Evolutionary conservation across 2,888 invertebrate species (phyloP).

Genomic region (Nemapogon koenigi): DNA sequence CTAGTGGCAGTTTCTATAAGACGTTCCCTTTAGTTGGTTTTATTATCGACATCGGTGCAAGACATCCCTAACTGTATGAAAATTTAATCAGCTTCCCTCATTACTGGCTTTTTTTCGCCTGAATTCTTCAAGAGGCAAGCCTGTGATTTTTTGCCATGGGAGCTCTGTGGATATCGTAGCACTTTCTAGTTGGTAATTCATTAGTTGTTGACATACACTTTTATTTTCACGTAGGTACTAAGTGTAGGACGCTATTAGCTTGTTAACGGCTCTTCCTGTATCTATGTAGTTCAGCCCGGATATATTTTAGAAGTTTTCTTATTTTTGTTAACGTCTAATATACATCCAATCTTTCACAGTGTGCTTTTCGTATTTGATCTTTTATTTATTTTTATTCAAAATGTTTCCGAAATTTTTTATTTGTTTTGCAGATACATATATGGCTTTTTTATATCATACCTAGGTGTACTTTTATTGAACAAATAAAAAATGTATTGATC

Average conservation of each 20-base stretch:
- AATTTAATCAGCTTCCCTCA: conserved; percentile 41
- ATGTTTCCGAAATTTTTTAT: too few species aligned
- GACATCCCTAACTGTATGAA: conserved; percentile 29
- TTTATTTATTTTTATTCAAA: too few species aligned
- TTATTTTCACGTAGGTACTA: background rate
- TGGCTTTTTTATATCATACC: too few species aligned
- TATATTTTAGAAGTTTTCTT: too few species aligned
- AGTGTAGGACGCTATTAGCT: background rate
- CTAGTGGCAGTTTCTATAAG: background rate
- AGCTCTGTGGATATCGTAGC: background rate
- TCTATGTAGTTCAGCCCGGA: too few species aligned
- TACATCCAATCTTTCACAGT: too few species aligned
- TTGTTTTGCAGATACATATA: too few species aligned
- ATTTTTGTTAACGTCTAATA: too few species aligned
- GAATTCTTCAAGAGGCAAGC: conserved; percentile 1
- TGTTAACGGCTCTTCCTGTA: too few species aligned
- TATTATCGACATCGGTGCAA: background rate
- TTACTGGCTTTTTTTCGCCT: conserved; percentile 42
- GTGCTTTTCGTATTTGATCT: too few species aligned
- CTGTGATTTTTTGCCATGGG: conserved; percentile 2
- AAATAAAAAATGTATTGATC: too few species aligned
- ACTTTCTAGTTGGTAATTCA: background rate
- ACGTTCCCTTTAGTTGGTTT: background rate
- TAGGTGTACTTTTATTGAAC: too few species aligned
- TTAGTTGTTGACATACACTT: background rate